Evolutionary conservation across 2,797 vertebrate species (phyloP), one percentile per base, ranked within the genome.

Genomic region (Florisuga fusca): DNA sequence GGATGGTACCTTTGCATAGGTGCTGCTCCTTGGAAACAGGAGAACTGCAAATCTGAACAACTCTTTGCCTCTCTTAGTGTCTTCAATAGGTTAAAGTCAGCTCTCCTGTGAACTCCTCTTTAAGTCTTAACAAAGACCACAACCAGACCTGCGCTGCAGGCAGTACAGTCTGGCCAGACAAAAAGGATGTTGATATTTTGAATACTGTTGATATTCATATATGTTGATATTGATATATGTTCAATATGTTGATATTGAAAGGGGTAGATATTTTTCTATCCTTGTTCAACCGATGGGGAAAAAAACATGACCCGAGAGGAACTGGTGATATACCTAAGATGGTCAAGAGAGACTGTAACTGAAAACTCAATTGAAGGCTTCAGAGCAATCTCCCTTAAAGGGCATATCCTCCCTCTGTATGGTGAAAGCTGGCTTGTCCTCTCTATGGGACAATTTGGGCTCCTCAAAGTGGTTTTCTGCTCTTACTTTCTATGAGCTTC

Each of bases 321-420:
- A 26, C 46, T 46, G 38, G 14, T 43, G 54, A 34, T 15, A 31
- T 73, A 38, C 15, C 15, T 14, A 26, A n/a, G 33, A 34, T 45
- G 45, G 63, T 9, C 15, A 34, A 13, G 25, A 61, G 55, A 84
- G 43, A 43, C 22, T 1, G 0, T 25, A 54, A 29, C 0, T 66
- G 38, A 48, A 33, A 27, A 48, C 10, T 86, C 15, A n/a, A 0
- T 18, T 72, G 26, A 38, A 38, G 68, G n/a, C 19, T 48, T 69
- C 21, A 29, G 67, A 87, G 67, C 22, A 67, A 15, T 48, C 25
- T 87, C 38, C 15, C 10, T 66, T 45, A 13, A 82, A 22, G 7
- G 54, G 54, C 4, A 1, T 6, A 14, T 51, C 22, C 18, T 76
- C 14, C 26, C 21, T 86, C 46, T 31, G 38, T 51, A 12, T 64